Percentiles rank a stretch among this genome's conserved stretches.
These are phyloP conservation scores for Engraulis encrasicolus DNA, from an alignment of 2,113 vertebrate species.

Conservation along the genomic window DNA sequence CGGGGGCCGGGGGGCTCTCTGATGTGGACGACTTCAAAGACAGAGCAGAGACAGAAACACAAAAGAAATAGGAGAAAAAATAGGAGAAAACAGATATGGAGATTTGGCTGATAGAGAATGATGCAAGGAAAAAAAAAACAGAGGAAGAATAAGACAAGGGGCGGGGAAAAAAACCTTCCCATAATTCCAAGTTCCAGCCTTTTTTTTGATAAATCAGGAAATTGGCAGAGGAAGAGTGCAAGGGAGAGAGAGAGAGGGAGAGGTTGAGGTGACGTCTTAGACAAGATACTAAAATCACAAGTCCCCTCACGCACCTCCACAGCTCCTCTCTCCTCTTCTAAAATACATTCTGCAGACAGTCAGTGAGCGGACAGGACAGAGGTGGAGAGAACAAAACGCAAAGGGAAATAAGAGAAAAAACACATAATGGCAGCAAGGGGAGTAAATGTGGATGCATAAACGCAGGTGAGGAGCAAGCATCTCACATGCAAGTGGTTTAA, in stretches of 20 bases:
- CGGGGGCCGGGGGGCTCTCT: slow-evolving; percentile 76
- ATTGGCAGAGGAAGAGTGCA: slow-evolving; percentile 61
- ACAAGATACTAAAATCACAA: background rate
- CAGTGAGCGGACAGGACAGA: background rate
- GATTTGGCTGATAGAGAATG: slow-evolving; percentile 70
- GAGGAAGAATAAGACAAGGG: too few relatives aligned
- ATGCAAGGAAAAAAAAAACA: slow-evolving; percentile 58
- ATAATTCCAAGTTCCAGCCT: slow-evolving; percentile 23
- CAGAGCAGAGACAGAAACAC: too few relatives aligned
- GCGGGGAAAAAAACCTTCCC: slow-evolving; percentile 46
- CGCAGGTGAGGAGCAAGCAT: slow-evolving; percentile 49
- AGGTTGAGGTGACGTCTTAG: background rate
- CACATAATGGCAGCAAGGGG: background rate
- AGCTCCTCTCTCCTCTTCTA: background rate
- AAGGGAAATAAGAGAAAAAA: too few relatives aligned
- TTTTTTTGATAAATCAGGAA: background rate
- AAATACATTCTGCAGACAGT: background rate
- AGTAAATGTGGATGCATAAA: slow-evolving; percentile 48
- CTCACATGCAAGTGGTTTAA: slow-evolving; percentile 48
- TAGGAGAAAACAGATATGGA: slow-evolving; percentile 77
- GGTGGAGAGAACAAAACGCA: background rate
- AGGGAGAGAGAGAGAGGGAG: slow-evolving; percentile 48
- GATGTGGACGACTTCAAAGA: slow-evolving; percentile 78
- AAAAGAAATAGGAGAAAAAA: slow-evolving; percentile 76
- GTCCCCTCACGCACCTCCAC: slow-evolving; percentile 42